Evolutionary conservation across 1,140 invertebrate species (phyloP).

Genomic region (Sitodiplosis mosellana): DNA sequence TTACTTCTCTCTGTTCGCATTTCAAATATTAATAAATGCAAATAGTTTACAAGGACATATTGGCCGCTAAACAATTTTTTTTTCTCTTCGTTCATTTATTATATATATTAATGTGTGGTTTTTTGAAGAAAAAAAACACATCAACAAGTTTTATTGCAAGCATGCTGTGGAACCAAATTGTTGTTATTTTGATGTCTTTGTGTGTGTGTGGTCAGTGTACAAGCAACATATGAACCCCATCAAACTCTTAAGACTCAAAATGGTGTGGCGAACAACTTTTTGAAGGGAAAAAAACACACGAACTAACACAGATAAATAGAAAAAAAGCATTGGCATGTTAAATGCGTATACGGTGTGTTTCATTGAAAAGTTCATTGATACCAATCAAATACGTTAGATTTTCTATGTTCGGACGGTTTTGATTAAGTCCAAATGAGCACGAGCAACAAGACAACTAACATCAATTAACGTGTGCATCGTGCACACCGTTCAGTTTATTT

Average conservation of each 20-base stretch:
- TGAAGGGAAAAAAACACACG: not conserved
- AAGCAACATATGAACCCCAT: not conserved
- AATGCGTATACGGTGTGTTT: not conserved
- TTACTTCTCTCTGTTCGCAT: not conserved
- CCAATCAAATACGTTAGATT: not conserved
- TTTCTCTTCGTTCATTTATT: not conserved
- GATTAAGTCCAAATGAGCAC: too few relatives aligned
- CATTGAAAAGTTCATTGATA: conserved; percentile 1
- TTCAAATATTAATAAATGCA: too few relatives aligned
- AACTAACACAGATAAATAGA: not conserved
- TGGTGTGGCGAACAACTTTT: not conserved
- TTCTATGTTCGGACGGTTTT: too few relatives aligned
- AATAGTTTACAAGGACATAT: too few relatives aligned
- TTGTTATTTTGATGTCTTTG: not conserved
- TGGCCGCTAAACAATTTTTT: not conserved
- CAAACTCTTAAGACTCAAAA: not conserved
- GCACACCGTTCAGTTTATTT: too few relatives aligned
- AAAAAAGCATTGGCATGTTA: not conserved
- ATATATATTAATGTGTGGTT: too few relatives aligned
- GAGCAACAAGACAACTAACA: too few relatives aligned
- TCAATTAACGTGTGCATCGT: too few relatives aligned
- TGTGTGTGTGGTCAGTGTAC: not conserved
- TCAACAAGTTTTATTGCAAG: not conserved
- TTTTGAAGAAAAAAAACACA: too few relatives aligned
- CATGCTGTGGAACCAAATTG: not conserved